Conservation (phyloP, 1,140 invertebrate genomes). For the Paracyclopina nana region DNA sequence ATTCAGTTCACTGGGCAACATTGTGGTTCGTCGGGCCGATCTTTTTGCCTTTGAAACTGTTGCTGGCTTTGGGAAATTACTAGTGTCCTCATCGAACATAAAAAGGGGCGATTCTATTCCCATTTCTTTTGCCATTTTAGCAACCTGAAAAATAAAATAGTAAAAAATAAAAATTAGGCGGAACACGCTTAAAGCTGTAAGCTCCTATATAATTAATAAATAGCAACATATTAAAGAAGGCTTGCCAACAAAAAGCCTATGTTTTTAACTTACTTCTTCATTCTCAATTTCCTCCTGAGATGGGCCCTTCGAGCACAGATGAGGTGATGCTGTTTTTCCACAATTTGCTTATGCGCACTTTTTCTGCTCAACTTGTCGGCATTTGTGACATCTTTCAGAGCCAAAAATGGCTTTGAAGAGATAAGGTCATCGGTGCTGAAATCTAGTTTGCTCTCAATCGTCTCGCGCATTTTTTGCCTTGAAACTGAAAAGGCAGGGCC, state of each 20-base stretch:
- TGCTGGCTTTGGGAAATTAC: background rate
- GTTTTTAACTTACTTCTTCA: background rate
- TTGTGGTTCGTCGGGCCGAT: conserved; percentile 10
- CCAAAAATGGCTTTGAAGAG: background rate
- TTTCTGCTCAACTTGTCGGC: background rate
- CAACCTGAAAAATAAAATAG: background rate
- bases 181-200: background rate
- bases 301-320: background rate
- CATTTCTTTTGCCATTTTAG: background rate
- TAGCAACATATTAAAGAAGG: background rate
- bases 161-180: background rate
- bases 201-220: background rate
- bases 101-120: background rate
- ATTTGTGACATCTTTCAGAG: background rate
- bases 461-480: background rate
- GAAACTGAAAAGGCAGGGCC: background rate
- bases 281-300: background rate
- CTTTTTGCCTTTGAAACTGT: background rate
- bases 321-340: background rate
- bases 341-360: background rate
- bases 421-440: background rate
- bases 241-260: background rate
- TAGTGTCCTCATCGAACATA: background rate
- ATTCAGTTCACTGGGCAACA: background rate
- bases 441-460: background rate